Percentiles rank a stretch among this genome's conserved stretches.
These are phyloP conservation scores for Manduca sexta DNA, from an alignment of 1,140 invertebrate genomes.

Conservation along the genomic window DNA sequence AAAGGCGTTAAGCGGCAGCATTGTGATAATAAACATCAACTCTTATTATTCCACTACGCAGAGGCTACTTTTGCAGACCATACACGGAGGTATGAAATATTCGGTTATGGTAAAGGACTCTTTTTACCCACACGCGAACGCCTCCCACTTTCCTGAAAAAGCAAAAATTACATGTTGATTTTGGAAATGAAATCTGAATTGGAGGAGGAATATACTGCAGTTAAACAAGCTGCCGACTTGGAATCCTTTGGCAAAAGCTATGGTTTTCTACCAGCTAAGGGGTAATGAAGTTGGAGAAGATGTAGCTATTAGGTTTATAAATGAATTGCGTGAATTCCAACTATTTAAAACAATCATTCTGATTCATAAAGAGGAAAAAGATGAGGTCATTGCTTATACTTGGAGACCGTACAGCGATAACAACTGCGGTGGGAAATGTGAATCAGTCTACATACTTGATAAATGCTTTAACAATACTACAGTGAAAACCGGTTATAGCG, in stretches of 20 bases:
- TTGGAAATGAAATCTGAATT: constrained; percentile 64
- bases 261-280: constrained; percentile 57
- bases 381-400: constrained; percentile 56
- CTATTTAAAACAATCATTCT: constrained; percentile 61
- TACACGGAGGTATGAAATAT: constrained; percentile 62
- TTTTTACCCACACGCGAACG: constrained; percentile 59
- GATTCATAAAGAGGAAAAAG: constrained; percentile 40
- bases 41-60: constrained; percentile 56
- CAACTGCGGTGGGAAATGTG: constrained; percentile 61
- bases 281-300: constrained; percentile 34
- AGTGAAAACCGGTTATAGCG: too few relatives aligned
- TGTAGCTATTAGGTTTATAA: constrained; percentile 53
- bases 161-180: constrained; percentile 73
- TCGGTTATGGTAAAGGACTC: constrained; percentile 71
- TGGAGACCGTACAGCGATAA: constrained; percentile 64
- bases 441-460: constrained; percentile 59
- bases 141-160: constrained; percentile 71
- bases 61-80: constrained; percentile 55
- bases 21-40: constrained; percentile 66
- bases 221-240: constrained; percentile 65
- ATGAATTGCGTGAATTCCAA: constrained; percentile 53
- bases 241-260: constrained; percentile 69
- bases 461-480: constrained; percentile 51
- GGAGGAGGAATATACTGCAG: constrained; percentile 52
- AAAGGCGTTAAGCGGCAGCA: constrained; percentile 66